phyloP scores from a whole-genome alignment of 2,797 vertebrate species.

The Mareca penelope region DNA sequence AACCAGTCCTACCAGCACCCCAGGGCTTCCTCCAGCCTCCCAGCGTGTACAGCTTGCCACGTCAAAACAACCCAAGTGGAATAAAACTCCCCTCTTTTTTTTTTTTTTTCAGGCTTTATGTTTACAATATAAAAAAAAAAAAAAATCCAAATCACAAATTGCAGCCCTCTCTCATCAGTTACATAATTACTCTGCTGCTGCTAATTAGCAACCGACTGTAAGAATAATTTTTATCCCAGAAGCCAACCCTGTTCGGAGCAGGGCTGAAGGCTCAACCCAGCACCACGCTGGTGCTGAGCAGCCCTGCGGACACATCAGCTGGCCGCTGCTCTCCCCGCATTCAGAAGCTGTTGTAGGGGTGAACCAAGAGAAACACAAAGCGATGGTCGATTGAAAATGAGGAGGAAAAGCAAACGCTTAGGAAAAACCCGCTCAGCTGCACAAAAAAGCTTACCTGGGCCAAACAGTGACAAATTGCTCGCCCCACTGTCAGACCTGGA shows the following conservation, averaged over 20 bases:
- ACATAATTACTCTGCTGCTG: conserved; percentile 47
- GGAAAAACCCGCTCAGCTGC: neutral
- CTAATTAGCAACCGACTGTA: conserved; percentile 60
- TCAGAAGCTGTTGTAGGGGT: neutral
- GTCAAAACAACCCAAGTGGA: neutral
- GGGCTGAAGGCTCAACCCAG: neutral
- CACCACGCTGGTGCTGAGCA: neutral
- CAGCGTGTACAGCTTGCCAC: fast-evolving
- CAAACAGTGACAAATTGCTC: conserved; percentile 24
- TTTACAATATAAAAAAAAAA: neutral
- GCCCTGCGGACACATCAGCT: neutral
- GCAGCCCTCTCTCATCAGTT: conserved; percentile 44
- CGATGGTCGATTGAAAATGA: neutral
- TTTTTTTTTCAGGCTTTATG: neutral
- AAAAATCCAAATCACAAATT: neutral
- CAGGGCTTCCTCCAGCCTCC: neutral
- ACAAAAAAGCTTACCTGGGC: neutral
- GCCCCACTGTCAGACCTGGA: neutral
- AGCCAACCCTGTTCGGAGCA: neutral
- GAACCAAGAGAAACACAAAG: neutral
- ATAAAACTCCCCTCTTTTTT: neutral
- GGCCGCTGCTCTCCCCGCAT: neutral
- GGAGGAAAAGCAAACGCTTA: neutral
- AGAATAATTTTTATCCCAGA: conserved; percentile 32
- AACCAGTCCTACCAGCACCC: neutral